Evolutionary conservation across 2,113 vertebrate genomes (phyloP).

Genomic region (Sebastes fasciatus): DNA sequence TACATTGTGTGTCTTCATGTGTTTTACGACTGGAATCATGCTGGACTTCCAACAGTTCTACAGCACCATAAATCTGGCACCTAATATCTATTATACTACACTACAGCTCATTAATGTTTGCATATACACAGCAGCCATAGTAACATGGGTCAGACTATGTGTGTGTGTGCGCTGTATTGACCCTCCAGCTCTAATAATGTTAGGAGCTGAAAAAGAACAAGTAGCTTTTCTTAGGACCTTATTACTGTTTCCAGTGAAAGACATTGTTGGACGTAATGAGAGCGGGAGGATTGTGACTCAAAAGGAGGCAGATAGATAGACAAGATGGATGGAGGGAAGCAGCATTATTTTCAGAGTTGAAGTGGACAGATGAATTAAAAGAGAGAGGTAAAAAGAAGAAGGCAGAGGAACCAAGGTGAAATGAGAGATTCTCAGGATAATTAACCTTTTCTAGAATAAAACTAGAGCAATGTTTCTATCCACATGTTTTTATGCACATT

Average conservation of each 20-base stretch:
- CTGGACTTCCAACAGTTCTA: background rate
- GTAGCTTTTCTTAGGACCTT: background rate
- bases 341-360: background rate
- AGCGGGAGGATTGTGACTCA: background rate
- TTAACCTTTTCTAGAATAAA: background rate
- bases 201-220: background rate
- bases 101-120: conserved; percentile 10
- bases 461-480: background rate
- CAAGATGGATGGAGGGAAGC: conserved; percentile 1
- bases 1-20: background rate
- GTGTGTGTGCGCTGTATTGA: background rate
- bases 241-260: conserved; percentile 7
- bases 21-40: background rate
- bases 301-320: background rate
- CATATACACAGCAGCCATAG: background rate
- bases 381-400: background rate
- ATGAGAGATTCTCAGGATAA: background rate
- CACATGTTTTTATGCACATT: background rate
- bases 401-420: background rate
- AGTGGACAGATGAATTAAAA: background rate
- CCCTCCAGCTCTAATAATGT: conserved; percentile 3
- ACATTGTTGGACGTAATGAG: background rate
- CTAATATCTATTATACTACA: background rate
- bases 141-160: background rate
- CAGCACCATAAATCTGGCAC: background rate